Conservation (phyloP, 2,113 vertebrate genomes). For the Prolemur simus region DNA sequence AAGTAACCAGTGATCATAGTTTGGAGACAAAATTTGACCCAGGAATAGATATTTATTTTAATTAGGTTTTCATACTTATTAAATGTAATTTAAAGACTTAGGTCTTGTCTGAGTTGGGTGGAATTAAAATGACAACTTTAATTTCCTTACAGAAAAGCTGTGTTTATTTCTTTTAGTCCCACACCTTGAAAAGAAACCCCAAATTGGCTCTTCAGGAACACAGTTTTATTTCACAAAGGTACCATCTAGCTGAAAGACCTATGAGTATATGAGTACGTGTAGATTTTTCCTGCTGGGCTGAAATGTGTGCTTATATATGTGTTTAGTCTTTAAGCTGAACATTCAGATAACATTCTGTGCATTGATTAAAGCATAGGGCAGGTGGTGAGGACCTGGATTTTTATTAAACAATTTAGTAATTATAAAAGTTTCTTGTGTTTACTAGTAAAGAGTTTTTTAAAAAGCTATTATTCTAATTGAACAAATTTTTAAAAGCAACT, state of each 20-base stretch:
- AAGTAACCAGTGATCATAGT: slow-evolving; percentile 62
- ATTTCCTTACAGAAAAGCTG: slow-evolving; percentile 50
- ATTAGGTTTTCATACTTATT: slow-evolving; percentile 66
- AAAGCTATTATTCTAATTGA: slow-evolving; percentile 67
- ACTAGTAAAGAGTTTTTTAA: slow-evolving; percentile 63
- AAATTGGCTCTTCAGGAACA: slow-evolving; percentile 63
- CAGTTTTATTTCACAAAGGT: slow-evolving; percentile 59
- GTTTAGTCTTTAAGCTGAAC: slow-evolving; percentile 39
- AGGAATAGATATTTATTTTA: slow-evolving; percentile 60
- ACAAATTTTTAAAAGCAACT: slow-evolving; percentile 67
- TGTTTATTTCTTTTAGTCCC: slow-evolving; percentile 46
- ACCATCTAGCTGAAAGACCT: slow-evolving; percentile 41
- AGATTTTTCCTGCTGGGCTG: slow-evolving; percentile 42
- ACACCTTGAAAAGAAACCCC: slow-evolving; percentile 40
- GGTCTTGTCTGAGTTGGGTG: slow-evolving; percentile 59
- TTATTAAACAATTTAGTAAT: slow-evolving; percentile 72
- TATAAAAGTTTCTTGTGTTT: slow-evolving; percentile 76
- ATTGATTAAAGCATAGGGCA: slow-evolving; percentile 52
- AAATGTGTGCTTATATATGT: slow-evolving; percentile 42
- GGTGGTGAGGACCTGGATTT: slow-evolving; percentile 66
- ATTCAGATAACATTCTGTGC: slow-evolving; percentile 49
- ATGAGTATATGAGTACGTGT: background rate
- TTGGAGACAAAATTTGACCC: slow-evolving; percentile 62
- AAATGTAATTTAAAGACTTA: slow-evolving; percentile 53
- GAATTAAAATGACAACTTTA: slow-evolving; percentile 61